Evolutionary conservation across 1,140 invertebrate species (phyloP), one percentile per base, ranked within the genome.

Genomic region (Sarcophaga peregrina): DNA sequence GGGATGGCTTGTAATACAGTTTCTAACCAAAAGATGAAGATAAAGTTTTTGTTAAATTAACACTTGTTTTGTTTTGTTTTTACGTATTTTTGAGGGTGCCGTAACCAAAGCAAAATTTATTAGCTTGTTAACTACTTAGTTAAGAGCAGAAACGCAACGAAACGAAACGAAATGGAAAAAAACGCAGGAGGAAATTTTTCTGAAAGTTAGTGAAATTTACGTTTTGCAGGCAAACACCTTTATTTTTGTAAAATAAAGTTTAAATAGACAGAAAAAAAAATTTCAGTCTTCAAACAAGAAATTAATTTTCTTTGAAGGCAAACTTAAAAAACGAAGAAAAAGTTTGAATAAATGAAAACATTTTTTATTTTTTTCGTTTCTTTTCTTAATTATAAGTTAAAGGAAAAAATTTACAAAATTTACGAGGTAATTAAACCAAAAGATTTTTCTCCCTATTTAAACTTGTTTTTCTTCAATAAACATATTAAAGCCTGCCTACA

Each of bases 21-120:
- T 37, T 37, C 25, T 37, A 37, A 37, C 25, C 25, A 37, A 37
- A 37, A 37, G 25, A 37, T 37, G 25, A 37, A 37, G 25, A 37
- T 37, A 37, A 37, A 37, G 25, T 37, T 37, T 37, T 37, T 37
- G 25, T 37, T 37, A 37, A 37, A 37, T 58, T 58, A 58, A 58
- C 54, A 58, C 54, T 58, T 37, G 25, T 37, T 37, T 37, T 37
- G 25, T 37, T 37, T 37, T 37, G 25, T 37, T 37, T 37, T 37
- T 37, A 4, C 25, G 1, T 37, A 4, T 37, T 37, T 37, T 37
- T 37, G 25, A 37, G 25, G 25, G 25, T 4, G 13, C 15, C 15
- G 13, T n/a, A 58, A 13, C 54, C 54, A 58, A 58, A 58, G 54
- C n/a, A 58, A 58, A n/a, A 58, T 58, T 58, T 58, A 58, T 58